A percentile compares a stretch with the other conserved stretches of the same genome.
These are phyloP conservation scores for Chlorospingus semifuscus DNA, from an alignment of 2,797 vertebrate genomes.

Conservation along the genomic window DNA sequence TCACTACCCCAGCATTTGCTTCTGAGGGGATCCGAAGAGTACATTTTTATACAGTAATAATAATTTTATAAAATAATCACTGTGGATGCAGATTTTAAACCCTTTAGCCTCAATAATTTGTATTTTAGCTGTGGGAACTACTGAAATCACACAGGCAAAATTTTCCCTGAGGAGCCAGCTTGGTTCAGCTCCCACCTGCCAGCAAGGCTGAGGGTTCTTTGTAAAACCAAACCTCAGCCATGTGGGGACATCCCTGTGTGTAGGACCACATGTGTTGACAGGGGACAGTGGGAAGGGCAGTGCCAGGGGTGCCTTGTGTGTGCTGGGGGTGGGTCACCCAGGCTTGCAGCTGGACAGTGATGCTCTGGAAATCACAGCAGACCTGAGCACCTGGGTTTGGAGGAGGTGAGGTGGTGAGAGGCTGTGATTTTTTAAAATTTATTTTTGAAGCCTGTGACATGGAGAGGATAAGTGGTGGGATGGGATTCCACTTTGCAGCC, in stretches of 20 bases:
- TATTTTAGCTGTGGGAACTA: not conserved
- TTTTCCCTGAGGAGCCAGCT: not conserved
- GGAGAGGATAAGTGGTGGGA: not conserved
- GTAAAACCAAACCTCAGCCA: fast-evolving
- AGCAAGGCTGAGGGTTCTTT: not conserved
- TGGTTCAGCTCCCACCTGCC: not conserved
- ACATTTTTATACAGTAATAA: not conserved
- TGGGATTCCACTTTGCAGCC: not conserved
- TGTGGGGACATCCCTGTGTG: not conserved
- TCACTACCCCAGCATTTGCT: not conserved
- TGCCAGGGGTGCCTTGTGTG: not conserved
- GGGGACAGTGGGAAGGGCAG: not conserved
- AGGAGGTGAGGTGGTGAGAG: not conserved
- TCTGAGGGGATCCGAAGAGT: not conserved
- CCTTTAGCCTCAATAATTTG: not conserved
- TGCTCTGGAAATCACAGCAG: not conserved
- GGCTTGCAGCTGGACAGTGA: not conserved
- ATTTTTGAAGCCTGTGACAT: not conserved
- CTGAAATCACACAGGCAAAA: not conserved
- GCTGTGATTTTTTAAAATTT: not conserved
- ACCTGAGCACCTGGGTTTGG: not conserved
- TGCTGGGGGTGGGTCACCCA: not conserved
- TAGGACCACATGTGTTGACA: not conserved
- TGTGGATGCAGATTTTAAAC: not conserved
- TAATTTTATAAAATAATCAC: not conserved